These are phyloP conservation scores for Blennius ocellaris DNA, from an alignment of 2,113 vertebrate species.

Conservation along the genomic window DNA sequence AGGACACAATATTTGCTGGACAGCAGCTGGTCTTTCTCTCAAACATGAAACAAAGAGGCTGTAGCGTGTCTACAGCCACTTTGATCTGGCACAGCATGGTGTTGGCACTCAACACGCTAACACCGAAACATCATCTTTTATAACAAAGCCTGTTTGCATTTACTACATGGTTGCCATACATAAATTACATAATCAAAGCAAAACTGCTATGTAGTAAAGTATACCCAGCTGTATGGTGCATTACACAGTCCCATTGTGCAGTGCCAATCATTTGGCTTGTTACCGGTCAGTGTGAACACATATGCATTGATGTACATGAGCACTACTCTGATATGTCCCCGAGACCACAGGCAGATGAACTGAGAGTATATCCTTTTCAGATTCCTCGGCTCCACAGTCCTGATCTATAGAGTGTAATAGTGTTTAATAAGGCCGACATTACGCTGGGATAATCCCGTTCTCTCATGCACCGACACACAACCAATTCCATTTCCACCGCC, in stretches of 20 bases:
- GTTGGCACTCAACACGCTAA: constrained; percentile 4
- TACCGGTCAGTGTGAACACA: not conserved
- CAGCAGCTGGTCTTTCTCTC: constrained; percentile 13
- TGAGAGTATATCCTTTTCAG: constrained; percentile 62
- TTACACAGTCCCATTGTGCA: not conserved
- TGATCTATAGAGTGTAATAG: constrained; percentile 76
- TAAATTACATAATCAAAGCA: constrained; percentile 16
- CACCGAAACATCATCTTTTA: constrained; percentile 3
- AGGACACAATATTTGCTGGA: not conserved
- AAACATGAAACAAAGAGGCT: constrained; percentile 13
- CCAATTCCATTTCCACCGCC: constrained; percentile 80
- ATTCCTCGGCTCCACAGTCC: constrained; percentile 45
- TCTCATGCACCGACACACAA: constrained; percentile 80
- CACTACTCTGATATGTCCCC: not conserved
- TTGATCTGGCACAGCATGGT: constrained; percentile 18
- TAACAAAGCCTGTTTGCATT: constrained; percentile 15
- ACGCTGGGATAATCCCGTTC: constrained; percentile 77
- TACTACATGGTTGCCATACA: constrained; percentile 6
- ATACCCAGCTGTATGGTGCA: not conserved
- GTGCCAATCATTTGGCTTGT: not conserved
- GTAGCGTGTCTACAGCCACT: constrained; percentile 12
- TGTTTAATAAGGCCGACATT: constrained; percentile 83
- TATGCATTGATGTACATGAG: not conserved
- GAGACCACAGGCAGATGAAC: constrained; percentile 35
- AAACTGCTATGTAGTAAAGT: not conserved